Evolutionary conservation across 2,797 vertebrate species (phyloP).

Genomic region (Etheostoma nigrum): DNA sequence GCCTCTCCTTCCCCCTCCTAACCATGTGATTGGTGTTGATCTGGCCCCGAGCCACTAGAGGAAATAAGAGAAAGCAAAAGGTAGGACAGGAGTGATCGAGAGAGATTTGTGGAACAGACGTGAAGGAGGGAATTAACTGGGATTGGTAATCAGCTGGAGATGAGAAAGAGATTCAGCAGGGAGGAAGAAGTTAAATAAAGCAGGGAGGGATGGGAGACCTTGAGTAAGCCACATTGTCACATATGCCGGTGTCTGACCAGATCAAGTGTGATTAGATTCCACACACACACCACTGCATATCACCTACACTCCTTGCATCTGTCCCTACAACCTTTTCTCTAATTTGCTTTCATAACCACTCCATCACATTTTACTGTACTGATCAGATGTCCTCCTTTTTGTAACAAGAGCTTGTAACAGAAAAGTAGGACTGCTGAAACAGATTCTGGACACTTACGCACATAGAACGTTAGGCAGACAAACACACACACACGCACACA

Average conservation of each 20-base stretch:
- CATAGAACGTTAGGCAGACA: not conserved
- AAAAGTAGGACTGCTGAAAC: slow-evolving; percentile 39
- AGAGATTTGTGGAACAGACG: slow-evolving; percentile 32
- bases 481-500: not conserved
- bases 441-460: slow-evolving; percentile 43
- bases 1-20: slow-evolving; percentile 9
- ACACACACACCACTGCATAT: slow-evolving; percentile 19
- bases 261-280: slow-evolving; percentile 48
- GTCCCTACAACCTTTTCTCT: slow-evolving; percentile 40
- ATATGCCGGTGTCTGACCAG: slow-evolving; percentile 2
- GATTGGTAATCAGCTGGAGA: not conserved
- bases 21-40: slow-evolving; percentile 50
- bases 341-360: slow-evolving; percentile 43
- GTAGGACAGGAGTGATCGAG: slow-evolving; percentile 16
- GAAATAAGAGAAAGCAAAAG: slow-evolving; percentile 35
- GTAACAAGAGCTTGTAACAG: slow-evolving; percentile 15
- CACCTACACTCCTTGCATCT: not conserved
- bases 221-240: slow-evolving; percentile 20
- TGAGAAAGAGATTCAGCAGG: slow-evolving; percentile 15
- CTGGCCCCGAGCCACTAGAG: slow-evolving; percentile 17
- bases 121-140: slow-evolving; percentile 27
- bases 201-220: slow-evolving; percentile 1
- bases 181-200: slow-evolving; percentile 12
- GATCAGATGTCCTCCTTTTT: slow-evolving; percentile 20
- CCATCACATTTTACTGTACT: slow-evolving; percentile 23